A percentile compares a stretch with the other conserved stretches of the same genome.
phyloP scores from a whole-genome alignment of 2,797 vertebrate genomes.

The Hydrocynus forskahlii region DNA sequence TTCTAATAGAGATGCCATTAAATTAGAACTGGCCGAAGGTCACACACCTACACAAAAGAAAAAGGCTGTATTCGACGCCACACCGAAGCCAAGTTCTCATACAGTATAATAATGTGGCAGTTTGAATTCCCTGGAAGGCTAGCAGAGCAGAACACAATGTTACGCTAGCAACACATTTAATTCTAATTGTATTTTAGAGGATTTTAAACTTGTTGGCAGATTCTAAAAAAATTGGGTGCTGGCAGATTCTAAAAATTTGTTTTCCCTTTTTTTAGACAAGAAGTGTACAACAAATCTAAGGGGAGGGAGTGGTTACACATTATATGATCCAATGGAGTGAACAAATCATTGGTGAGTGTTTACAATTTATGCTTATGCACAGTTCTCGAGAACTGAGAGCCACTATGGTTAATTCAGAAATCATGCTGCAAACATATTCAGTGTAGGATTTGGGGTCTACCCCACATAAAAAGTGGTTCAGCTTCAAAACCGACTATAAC shows the following conservation, averaged over 20 bases:
- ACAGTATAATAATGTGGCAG: conserved; percentile 37
- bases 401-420: too few species aligned
- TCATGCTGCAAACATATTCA: too few species aligned
- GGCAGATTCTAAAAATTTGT: too few species aligned
- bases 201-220: not conserved
- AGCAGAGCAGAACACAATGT: not conserved
- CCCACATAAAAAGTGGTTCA: not conserved
- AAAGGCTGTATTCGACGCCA: not conserved
- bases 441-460: too few species aligned
- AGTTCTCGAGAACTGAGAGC: too few species aligned
- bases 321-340: not conserved
- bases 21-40: conserved; percentile 71
- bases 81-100: conserved; percentile 53
- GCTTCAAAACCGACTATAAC: not conserved
- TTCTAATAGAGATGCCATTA: conserved; percentile 67
- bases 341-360: not conserved
- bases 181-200: not conserved
- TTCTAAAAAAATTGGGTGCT: too few species aligned
- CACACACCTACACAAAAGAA: conserved; percentile 34
- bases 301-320: too few species aligned
- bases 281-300: too few species aligned
- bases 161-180: not conserved
- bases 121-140: conserved; percentile 33
- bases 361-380: too few species aligned
- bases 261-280: too few species aligned